These are phyloP conservation scores for Dynastes maya DNA, from an alignment of 2,888 invertebrate genomes.

Conservation along the genomic window DNA sequence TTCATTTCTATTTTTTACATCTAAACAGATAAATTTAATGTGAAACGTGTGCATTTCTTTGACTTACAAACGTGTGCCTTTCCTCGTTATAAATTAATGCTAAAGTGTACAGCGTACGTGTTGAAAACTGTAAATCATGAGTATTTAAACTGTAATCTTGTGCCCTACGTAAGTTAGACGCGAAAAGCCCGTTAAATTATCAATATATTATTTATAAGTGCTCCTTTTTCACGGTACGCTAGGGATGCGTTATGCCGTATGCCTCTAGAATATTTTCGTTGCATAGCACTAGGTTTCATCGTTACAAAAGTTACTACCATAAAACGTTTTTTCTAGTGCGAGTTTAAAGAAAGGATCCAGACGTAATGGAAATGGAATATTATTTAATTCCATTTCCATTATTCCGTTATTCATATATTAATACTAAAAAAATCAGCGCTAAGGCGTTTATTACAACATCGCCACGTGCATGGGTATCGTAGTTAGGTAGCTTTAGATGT, in stretches of 20 bases:
- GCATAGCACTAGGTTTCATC: not conserved
- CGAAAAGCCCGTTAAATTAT: constrained; percentile 20
- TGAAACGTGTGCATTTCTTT: no score
- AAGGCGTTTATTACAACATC: no score
- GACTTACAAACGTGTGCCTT: no score
- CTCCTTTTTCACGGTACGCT: constrained; percentile 26
- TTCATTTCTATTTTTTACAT: no score
- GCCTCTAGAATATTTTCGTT: constrained; percentile 13
- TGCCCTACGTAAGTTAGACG: not conserved
- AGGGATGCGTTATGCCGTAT: constrained; percentile 14
- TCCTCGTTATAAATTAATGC: constrained; percentile 2
- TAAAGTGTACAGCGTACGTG: not conserved
- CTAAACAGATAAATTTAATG: no score
- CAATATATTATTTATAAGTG: constrained; percentile 32
- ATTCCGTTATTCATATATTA: no score
- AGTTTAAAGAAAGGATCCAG: no score
- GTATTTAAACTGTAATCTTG: constrained; percentile 34
- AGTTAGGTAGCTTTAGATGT: no score
- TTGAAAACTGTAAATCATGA: constrained; percentile 22
- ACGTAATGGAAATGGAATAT: no score
- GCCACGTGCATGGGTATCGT: no score
- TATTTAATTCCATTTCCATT: no score
- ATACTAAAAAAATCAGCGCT: no score
- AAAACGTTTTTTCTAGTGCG: not conserved
- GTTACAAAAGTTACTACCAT: constrained; percentile 1